Conservation (phyloP, 2,113 vertebrate species). For the Dolichallabes microphthalmus region DNA sequence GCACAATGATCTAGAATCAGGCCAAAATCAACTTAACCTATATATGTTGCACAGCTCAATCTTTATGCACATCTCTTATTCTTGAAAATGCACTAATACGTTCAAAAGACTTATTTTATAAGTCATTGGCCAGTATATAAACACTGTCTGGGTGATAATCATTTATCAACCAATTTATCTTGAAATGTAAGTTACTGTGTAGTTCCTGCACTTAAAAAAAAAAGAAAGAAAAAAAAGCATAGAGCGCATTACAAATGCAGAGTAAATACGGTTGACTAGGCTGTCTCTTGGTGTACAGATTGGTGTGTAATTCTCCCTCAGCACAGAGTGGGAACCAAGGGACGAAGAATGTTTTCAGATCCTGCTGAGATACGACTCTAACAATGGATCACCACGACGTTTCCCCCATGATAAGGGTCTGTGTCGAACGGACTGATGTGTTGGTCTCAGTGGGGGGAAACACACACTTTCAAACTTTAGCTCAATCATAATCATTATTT, state of each 20-base stretch:
- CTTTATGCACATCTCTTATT: neutral
- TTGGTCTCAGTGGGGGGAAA: neutral
- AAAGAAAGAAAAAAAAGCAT: neutral
- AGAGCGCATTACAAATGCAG: constrained; percentile 11
- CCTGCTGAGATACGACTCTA: constrained; percentile 29
- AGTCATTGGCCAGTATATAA: neutral
- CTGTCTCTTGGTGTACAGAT: constrained; percentile 2
- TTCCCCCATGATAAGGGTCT: constrained; percentile 12
- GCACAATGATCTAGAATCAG: no score
- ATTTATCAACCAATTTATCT: neutral
- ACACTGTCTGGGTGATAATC: neutral
- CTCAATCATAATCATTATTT: constrained; percentile 7
- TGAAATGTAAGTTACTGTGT: neutral
- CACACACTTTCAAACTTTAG: neutral
- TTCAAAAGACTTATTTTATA: neutral
- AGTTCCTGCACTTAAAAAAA: neutral
- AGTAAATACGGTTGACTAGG: constrained; percentile 10
- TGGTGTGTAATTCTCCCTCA: constrained; percentile 30
- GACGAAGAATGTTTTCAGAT: constrained; percentile 39
- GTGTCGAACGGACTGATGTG: neutral
- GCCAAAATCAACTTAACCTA: neutral
- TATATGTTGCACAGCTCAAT: neutral
- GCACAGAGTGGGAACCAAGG: constrained; percentile 23
- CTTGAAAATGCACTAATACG: neutral
- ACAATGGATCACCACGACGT: constrained; percentile 8